Evolutionary conservation across 1,140 invertebrate genomes (phyloP), one percentile per base, ranked within the genome.

Genomic region (Yoshiicerus persimilis): DNA sequence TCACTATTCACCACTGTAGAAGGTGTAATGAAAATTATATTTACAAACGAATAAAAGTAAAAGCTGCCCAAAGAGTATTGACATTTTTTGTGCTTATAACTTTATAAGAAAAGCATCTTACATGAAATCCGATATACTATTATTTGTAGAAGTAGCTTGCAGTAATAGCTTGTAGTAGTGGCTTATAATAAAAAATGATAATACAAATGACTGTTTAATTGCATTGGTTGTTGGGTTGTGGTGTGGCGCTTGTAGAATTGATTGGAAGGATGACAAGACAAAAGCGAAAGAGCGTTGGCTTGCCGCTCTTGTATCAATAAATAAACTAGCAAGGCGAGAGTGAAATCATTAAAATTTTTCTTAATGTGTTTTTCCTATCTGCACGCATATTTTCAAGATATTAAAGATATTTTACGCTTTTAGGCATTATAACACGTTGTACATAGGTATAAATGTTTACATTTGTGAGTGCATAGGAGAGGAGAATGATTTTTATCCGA

Each of bases 261-360:
- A 80, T 80, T 80, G 34, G 75, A 80, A 80, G 75, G 75, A 80
- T 80, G 75, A 80, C 75, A 80, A 80, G 75, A 80, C 75, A 80
- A 80, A 80, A 80, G 75, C 16, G 30, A 80, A 80, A 38, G 75
- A 80, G 75, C 16, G 10, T 36, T 38, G 32, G 34, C 75, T n/a
- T 80, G 75, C 75, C 75, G 75, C 75, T 80, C 75, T 80, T 38
- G 34, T 80, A 36, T 34, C 75, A 80, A 80, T 80, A 80, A 36
- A 70, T 70, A 70, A 70, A 30, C 66, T 70, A 27, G 41, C 66
- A 16, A 30, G 66, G 66, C 66, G 25, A 70, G 30, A 70, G 25
- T 70, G 30, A 70, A 70, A 70, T 70, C 66, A 70, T 27, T 70
- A 70, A 30, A 16, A 70, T 4, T 70, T 70, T 70, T 13, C 11